Evolutionary conservation across 2,797 vertebrate genomes (phyloP).

Genomic region (Poecilia velifera): DNA sequence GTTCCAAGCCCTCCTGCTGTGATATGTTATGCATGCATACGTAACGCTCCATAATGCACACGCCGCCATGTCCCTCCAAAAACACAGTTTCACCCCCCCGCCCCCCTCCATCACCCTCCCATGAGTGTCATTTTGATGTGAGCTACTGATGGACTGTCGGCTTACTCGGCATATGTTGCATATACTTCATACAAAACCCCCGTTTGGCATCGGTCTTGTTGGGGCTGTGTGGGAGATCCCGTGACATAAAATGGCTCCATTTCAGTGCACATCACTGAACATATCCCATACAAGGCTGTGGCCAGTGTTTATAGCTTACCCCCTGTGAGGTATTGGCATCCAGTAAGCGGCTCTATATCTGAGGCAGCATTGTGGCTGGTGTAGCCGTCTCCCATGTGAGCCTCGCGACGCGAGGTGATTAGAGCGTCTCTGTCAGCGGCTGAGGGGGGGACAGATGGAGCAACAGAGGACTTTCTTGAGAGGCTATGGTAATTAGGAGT

Average conservation of each 20-base stretch:
- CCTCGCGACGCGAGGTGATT: constrained; percentile 80
- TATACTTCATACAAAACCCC: constrained; percentile 68
- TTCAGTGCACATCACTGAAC: constrained; percentile 75
- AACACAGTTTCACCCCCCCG: constrained; percentile 44
- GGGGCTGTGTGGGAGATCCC: constrained; percentile 71
- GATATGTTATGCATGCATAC: constrained; percentile 44
- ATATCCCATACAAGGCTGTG: constrained; percentile 75
- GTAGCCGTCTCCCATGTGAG: constrained; percentile 77
- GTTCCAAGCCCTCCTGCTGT: constrained; percentile 50
- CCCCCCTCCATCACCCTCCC: background rate
- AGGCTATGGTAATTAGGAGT: constrained; percentile 83
- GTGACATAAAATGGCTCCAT: constrained; percentile 79
- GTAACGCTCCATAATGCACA: constrained; percentile 59
- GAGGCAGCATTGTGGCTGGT: constrained; percentile 74
- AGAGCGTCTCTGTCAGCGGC: constrained; percentile 77
- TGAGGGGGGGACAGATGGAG: constrained; percentile 84
- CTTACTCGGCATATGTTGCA: constrained; percentile 72
- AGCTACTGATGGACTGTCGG: constrained; percentile 64
- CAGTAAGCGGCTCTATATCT: constrained; percentile 66
- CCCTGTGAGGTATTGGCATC: constrained; percentile 76
- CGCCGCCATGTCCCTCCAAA: constrained; percentile 48
- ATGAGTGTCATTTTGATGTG: constrained; percentile 66
- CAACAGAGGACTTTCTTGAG: constrained; percentile 82
- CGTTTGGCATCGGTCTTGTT: constrained; percentile 69
- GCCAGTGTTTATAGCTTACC: constrained; percentile 75